Evolutionary conservation across 1,140 invertebrate species (phyloP), one percentile per base, ranked within the genome.

Genomic region (Nasonia longicornis): DNA sequence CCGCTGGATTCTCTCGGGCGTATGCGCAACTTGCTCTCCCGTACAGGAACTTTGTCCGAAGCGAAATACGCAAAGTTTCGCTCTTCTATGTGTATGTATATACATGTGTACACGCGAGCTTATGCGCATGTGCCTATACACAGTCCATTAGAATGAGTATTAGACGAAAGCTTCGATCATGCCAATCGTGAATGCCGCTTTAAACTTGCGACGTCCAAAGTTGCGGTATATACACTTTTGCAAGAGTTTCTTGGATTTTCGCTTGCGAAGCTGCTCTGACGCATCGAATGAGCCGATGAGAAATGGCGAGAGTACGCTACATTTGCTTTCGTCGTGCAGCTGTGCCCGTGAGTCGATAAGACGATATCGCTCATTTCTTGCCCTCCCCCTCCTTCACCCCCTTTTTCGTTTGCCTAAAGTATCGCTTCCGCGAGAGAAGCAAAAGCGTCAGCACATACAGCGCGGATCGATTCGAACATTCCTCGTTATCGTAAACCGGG

Each of bases 191-290:
- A 70, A 76, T 63, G 73, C 64, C 64, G 52, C 64, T 14, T 81
- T 72, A 80, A 80, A 80, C 63, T 80, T 75, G 29, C 31, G 26
- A 26, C 26, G 26, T 26, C 26, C 26, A 48, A 73, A 73, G 52
- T 74, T n/a, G 12, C 63, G 58, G 38, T 70, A 81, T 81, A n/a
- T 81, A 81, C 64, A 76, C 64, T 81, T 77, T 75, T 76, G 66
- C 71, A 81, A 81, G 26, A 26, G 80, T 81, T 71, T 69, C 70
- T 14, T 48, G 16, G 58, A 74, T 69, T 80, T 80, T 80, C 45
- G 79, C 72, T 69, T 26, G 72, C 72, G 31, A 80, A 80, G 63
- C 72, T 70, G 38, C 22, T 31, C 12, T 11, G 26, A 26, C 26
- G 26, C 38, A 77, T 77, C 80, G 74, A 80, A 78, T 58, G 45